Conservation (phyloP, 2,797 vertebrate species). For the Arrhamphus sclerolepis region DNA sequence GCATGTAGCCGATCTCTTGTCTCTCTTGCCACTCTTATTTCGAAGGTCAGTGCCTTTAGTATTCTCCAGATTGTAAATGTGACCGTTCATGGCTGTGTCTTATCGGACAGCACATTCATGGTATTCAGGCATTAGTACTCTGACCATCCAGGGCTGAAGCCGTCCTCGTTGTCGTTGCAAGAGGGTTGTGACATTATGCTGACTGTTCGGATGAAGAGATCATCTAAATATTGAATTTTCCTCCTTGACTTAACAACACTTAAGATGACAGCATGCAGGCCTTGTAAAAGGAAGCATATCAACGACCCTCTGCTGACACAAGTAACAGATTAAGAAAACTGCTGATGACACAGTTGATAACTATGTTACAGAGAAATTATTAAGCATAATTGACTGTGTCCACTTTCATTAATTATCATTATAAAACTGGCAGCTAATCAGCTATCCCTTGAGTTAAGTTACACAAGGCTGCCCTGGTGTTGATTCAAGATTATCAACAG, state of each 20-base stretch:
- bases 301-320: constrained; percentile 32
- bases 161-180: constrained; percentile 4
- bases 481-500: constrained; percentile 28
- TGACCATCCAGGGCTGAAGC: neutral
- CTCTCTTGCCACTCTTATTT: constrained; percentile 21
- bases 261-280: constrained; percentile 13
- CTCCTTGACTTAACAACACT: neutral
- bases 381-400: constrained; percentile 51
- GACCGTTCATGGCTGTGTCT: neutral
- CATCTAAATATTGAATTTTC: neutral
- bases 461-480: constrained; percentile 12
- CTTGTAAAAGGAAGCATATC: constrained; percentile 9
- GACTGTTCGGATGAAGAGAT: neutral
- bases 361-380: constrained; percentile 50
- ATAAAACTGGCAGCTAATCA: constrained; percentile 52
- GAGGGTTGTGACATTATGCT: constrained; percentile 1
- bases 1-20: constrained; percentile 37
- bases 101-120: neutral
- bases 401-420: constrained; percentile 51
- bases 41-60: constrained; percentile 52
- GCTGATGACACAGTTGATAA: constrained; percentile 43
- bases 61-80: constrained; percentile 13
- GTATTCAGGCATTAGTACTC: constrained; percentile 10
- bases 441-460: constrained; percentile 20
- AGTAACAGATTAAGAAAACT: constrained; percentile 40